A percentile compares a stretch with the other conserved stretches of the same genome.
These are phyloP conservation scores for Etheostoma nigrum DNA, from an alignment of 2,797 vertebrate genomes.

Conservation along the genomic window DNA sequence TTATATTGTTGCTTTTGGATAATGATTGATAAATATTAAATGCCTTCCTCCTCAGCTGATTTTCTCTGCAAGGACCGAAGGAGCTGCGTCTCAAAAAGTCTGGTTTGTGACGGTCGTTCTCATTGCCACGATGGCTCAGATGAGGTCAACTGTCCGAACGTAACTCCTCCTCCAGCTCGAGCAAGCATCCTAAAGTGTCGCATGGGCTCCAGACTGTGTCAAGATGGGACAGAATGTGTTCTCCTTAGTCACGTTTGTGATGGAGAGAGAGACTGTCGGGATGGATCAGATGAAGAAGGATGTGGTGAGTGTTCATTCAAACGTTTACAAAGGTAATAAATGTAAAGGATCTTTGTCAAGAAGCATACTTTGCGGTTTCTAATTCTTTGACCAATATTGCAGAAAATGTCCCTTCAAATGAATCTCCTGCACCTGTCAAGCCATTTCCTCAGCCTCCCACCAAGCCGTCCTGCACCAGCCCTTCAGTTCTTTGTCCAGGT, in stretches of 20 bases:
- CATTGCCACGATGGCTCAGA: slow-evolving; percentile 83
- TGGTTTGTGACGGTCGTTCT: slow-evolving; percentile 79
- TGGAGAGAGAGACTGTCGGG: slow-evolving; percentile 86
- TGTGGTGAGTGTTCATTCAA: slow-evolving; percentile 68
- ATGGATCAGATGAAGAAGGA: slow-evolving; percentile 88
- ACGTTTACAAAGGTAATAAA: background rate
- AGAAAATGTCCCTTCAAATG: background rate
- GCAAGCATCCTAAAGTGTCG: slow-evolving; percentile 58
- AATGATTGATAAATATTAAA: background rate
- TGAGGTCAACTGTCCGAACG: slow-evolving; percentile 62
- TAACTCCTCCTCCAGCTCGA: background rate
- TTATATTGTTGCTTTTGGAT: background rate
- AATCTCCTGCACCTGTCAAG: background rate
- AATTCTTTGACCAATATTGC: background rate
- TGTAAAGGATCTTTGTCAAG: background rate
- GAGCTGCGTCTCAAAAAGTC: slow-evolving; percentile 71
- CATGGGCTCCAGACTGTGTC: slow-evolving; percentile 76
- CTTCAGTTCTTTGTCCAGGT: slow-evolving; percentile 80
- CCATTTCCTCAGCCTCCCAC: slow-evolving; percentile 9
- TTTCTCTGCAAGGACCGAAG: slow-evolving; percentile 76
- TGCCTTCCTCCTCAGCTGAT: slow-evolving; percentile 52
- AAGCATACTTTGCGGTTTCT: background rate
- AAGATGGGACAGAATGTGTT: slow-evolving; percentile 78
- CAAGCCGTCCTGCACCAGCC: slow-evolving; percentile 71
- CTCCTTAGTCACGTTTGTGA: slow-evolving; percentile 84